phyloP scores from a whole-genome alignment of 2,113 vertebrate species.

The Dendropsophus ebraccatus region DNA sequence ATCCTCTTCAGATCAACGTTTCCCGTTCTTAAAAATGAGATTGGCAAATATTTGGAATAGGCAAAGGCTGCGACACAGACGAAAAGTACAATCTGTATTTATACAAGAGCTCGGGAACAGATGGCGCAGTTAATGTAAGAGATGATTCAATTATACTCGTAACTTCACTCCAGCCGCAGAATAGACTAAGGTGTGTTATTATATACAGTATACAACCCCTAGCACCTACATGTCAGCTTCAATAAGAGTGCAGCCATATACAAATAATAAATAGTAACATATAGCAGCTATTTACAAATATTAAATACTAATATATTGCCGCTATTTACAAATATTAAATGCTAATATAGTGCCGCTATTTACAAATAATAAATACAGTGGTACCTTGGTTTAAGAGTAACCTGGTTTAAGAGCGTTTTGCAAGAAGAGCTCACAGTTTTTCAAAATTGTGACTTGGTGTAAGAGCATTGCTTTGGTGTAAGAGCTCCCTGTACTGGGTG shows the following conservation, averaged over 20 bases:
- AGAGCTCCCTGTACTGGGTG: too few relatives aligned
- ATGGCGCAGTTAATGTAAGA: constrained; percentile 43
- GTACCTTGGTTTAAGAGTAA: too few relatives aligned
- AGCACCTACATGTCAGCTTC: not conserved
- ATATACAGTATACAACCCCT: too few relatives aligned
- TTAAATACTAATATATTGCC: too few relatives aligned
- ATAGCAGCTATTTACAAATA: too few relatives aligned
- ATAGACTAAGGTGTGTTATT: constrained; percentile 22
- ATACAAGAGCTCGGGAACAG: constrained; percentile 32
- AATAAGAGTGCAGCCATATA: not conserved
- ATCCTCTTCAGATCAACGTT: not conserved
- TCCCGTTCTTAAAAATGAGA: not conserved
- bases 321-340: too few relatives aligned
- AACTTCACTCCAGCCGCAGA: constrained; percentile 1
- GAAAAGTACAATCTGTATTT: constrained; percentile 13
- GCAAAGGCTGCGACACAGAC: not conserved
- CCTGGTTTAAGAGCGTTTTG: too few relatives aligned
- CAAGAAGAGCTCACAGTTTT: too few relatives aligned
- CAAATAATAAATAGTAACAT: not conserved
- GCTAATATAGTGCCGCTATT: too few relatives aligned
- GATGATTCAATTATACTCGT: constrained; percentile 16
- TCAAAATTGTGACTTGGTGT: too few relatives aligned
- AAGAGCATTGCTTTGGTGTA: too few relatives aligned
- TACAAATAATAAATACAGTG: too few relatives aligned
- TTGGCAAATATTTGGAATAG: not conserved